Conservation (phyloP, 2,888 invertebrate genomes). For the Andrena haemorrhoa region DNA sequence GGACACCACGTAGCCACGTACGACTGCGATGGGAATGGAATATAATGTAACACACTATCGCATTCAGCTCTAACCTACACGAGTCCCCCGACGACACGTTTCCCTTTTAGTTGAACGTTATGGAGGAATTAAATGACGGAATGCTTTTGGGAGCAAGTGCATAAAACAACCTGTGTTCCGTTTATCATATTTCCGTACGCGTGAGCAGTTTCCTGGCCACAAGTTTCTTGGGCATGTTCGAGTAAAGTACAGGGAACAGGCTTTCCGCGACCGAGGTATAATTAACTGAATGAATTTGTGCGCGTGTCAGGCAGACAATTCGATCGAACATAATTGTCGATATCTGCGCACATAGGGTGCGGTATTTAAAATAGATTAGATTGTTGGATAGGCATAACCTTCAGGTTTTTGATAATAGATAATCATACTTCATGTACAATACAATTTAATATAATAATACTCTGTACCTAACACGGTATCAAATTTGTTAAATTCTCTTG, state of each 20-base stretch:
- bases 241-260: neutral
- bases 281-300: slow-evolving; percentile 48
- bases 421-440: no score
- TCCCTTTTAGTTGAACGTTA: neutral
- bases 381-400: no score
- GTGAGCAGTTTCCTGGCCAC: slow-evolving; percentile 12
- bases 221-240: slow-evolving; percentile 38
- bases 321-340: neutral
- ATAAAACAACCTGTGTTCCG: slow-evolving; percentile 44
- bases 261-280: neutral
- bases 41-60: slow-evolving; percentile 11
- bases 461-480: no score
- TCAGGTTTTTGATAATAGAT: no score
- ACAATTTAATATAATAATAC: no score
- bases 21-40: slow-evolving; percentile 34
- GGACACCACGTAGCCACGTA: slow-evolving; percentile 67
- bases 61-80: slow-evolving; percentile 33
- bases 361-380: no score
- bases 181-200: slow-evolving; percentile 58
- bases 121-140: neutral
- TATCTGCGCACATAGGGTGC: neutral
- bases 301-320: neutral
- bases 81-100: neutral
- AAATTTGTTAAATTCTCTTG: no score
- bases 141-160: neutral